phyloP scores from a whole-genome alignment of 2,113 vertebrate genomes.

The Grantiella picta region DNA sequence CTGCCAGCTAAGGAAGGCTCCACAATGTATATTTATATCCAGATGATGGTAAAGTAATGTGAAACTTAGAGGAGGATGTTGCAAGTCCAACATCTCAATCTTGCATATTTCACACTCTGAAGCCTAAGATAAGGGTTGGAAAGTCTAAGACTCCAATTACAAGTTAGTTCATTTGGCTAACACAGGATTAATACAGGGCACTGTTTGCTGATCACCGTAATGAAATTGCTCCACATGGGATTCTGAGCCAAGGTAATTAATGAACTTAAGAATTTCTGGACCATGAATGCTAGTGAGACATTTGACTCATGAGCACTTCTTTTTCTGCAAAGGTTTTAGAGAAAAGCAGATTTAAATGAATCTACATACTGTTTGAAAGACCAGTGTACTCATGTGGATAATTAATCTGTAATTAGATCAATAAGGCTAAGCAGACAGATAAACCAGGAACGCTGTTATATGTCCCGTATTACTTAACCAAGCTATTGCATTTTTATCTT shows the following conservation, averaged over 20 bases:
- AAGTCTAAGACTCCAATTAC: neutral
- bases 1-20: neutral
- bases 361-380: neutral
- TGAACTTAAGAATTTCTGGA: constrained; percentile 28
- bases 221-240: neutral
- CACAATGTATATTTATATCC: neutral
- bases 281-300: neutral
- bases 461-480: neutral
- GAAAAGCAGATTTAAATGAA: neutral
- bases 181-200: neutral
- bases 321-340: neutral
- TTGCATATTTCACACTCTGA: neutral
- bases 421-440: constrained; percentile 23
- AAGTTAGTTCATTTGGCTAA: neutral
- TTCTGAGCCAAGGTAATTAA: constrained; percentile 39
- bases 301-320: neutral
- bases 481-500: constrained; percentile 8
- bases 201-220: neutral
- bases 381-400: constrained; percentile 9
- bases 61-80: neutral
- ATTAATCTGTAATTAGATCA: constrained; percentile 49
- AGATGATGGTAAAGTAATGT: neutral
- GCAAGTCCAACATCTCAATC: neutral
- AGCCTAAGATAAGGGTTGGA: neutral
- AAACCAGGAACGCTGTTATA: neutral